phyloP scores from a whole-genome alignment of 2,113 vertebrate species.

The Psilopogon haemacephalus region DNA sequence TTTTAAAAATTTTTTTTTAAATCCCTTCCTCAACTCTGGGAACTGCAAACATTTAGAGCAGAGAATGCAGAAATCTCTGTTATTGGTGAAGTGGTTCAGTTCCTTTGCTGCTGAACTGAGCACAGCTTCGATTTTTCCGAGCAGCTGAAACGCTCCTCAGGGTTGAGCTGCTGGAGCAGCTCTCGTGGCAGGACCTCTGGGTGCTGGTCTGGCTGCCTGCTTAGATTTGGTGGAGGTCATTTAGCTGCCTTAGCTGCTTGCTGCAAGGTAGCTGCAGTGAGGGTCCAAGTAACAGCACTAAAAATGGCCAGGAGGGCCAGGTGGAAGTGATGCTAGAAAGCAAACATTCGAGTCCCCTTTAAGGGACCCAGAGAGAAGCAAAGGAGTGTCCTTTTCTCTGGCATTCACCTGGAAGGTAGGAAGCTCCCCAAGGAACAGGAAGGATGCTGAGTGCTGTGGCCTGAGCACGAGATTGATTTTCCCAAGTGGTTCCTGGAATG shows the following conservation, averaged over 20 bases:
- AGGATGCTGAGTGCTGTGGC: background rate
- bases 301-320: background rate
- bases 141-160: background rate
- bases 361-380: accelerated
- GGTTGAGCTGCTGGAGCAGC: background rate
- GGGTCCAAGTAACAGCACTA: background rate
- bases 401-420: background rate
- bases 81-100: background rate
- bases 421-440: slow-evolving; percentile 1
- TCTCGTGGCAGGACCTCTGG: background rate
- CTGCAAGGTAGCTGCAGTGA: background rate
- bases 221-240: background rate
- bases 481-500: accelerated
- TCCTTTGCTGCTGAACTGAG: background rate
- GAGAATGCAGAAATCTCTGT: background rate
- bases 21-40: background rate
- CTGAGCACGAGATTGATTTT: background rate
- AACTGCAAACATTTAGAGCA: background rate
- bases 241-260: background rate
- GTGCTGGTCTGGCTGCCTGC: background rate
- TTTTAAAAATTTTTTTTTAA: background rate
- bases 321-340: accelerated
- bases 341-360: accelerated
- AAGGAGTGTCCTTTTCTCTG: background rate
- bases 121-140: background rate